These are phyloP conservation scores for Steatocranus sp. DNA, from an alignment of 2,797 vertebrate genomes.

Conservation along the genomic window DNA sequence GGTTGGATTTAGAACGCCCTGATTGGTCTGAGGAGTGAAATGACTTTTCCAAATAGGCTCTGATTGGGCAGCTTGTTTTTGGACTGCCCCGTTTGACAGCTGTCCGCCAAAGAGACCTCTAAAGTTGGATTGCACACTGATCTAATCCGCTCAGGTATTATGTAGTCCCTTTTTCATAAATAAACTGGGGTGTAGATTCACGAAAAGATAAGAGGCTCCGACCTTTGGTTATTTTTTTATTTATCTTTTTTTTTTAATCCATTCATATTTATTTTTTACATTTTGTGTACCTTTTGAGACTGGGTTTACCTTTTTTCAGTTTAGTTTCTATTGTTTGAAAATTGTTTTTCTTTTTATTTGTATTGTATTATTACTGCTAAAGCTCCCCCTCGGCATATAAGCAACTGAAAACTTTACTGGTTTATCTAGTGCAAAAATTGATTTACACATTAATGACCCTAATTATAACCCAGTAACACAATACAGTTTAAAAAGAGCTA, in stretches of 20 bases:
- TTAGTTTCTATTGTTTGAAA: not conserved
- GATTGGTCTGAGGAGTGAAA: not conserved
- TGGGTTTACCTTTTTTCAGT: not conserved
- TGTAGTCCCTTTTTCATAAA: not conserved
- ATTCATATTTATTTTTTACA: not conserved
- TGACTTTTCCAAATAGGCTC: rapidly evolving
- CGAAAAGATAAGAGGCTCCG: not conserved
- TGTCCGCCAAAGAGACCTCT: not conserved
- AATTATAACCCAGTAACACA: not conserved
- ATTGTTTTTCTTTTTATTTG: not conserved
- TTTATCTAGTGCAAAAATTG: rapidly evolving
- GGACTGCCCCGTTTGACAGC: not conserved
- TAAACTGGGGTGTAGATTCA: not conserved
- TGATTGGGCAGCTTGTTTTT: not conserved
- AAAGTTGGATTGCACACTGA: not conserved
- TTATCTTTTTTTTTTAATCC: not conserved
- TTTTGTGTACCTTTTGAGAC: not conserved
- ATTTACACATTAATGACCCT: not conserved
- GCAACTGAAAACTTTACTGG: not conserved
- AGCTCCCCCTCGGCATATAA: not conserved
- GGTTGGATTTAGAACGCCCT: not conserved
- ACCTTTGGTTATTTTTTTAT: not conserved
- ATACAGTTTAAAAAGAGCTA: not conserved
- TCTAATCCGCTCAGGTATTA: not conserved
- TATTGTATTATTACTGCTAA: not conserved